These are phyloP conservation scores for Ancistrus triradiatus DNA, from an alignment of 2,113 vertebrate genomes.

Conservation along the genomic window DNA sequence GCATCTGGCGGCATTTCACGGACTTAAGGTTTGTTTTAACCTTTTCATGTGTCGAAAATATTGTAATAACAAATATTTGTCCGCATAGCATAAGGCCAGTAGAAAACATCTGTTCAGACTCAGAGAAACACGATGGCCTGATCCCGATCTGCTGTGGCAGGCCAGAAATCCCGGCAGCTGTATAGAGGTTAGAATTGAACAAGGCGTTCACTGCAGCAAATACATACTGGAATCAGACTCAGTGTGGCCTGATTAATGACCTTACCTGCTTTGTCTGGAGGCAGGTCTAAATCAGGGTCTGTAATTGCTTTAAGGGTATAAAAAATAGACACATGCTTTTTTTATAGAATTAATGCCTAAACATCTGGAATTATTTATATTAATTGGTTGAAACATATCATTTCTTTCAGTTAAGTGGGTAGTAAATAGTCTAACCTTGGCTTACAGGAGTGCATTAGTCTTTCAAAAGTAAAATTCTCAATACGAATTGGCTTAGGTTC, in stretches of 20 bases:
- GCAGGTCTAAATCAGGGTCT: too few relatives aligned
- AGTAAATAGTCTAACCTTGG: too few relatives aligned
- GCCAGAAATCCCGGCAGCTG: constrained; percentile 24
- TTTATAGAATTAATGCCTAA: too few relatives aligned
- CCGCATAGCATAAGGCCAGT: constrained; percentile 37
- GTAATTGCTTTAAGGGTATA: too few relatives aligned
- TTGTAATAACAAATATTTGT: constrained; percentile 49
- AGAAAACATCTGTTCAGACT: constrained; percentile 51
- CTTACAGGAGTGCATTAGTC: too few relatives aligned
- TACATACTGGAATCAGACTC: neutral
- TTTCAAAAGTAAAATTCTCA: too few relatives aligned
- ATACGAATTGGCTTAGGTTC: too few relatives aligned
- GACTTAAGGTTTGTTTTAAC: constrained; percentile 48
- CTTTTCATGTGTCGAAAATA: constrained; percentile 47
- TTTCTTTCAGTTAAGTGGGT: too few relatives aligned
- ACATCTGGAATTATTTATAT: too few relatives aligned
- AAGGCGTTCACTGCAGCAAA: neutral
- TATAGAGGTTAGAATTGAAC: constrained; percentile 34
- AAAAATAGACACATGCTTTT: too few relatives aligned
- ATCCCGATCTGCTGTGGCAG: constrained; percentile 21
- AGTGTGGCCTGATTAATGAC: neutral
- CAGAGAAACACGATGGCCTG: constrained; percentile 34
- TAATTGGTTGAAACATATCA: too few relatives aligned
- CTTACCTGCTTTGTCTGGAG: constrained; percentile 10
- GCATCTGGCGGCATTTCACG: constrained; percentile 48